Base-by-base conservation (phyloP, 2,888 invertebrate genomes). In the Elegia similella region DNA sequence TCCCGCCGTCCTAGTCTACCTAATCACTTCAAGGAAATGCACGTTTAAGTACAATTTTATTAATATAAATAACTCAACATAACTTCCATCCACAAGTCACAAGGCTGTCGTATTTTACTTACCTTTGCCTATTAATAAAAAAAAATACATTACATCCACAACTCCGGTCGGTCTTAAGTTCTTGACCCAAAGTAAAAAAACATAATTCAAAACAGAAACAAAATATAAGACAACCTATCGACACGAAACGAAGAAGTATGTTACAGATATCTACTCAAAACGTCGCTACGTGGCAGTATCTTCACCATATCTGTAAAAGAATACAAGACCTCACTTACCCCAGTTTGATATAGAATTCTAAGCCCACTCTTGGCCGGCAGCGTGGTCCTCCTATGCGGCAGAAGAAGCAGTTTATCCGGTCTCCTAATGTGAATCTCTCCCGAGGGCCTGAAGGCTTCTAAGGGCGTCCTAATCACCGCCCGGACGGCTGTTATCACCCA, bases 321-420 rank as follows among this genome's bases (percentile, higher is more conserved):
- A 46, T 44, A 16, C 15, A 44, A 46, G 6, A 46, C 7, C 6
- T 16, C n/a, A 92, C 95, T 95, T 84, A 95, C 95, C 93, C 95
- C 95, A 60, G 93, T 93, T 86, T 95, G 96, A 81, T 95, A 96
- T 61, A 96, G 91, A 67, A 96, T 93, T 81, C 94, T 93, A 58
- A 94, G 90, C 61, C 92, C 86, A 66, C 84, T 86, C 72, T 88
- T 91, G 65, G 91, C 87, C 67, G 90, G 86, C 68, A 84, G 66
- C 75, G 85, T 82, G 73, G 92, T 87, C 78, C 89, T 92, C 80
- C 92, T 92, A 75, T 92, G 88, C 56, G 86, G 88, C 62, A 85
- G 67, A 48, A 86, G 70, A 17, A 86, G 87, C 62, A 91, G 75
- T 65, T 84, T 88, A 69, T 92, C 92, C 61, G 89, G 88, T 71